These are phyloP conservation scores for Actenoides hombroni DNA, from an alignment of 2,113 vertebrate species.

Conservation along the genomic window DNA sequence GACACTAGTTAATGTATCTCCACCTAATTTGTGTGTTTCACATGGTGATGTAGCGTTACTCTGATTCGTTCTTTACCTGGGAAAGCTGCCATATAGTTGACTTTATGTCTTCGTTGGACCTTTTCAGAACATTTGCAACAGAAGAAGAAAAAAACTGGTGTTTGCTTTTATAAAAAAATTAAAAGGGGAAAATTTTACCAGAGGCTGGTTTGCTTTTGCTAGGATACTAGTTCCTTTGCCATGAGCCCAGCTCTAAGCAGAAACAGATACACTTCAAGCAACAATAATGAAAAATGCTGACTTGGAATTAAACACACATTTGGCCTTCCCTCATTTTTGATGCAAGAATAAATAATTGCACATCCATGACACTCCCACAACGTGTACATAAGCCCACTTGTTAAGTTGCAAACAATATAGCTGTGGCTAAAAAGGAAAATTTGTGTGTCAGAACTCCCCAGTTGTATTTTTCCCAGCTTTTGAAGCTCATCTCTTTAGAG, in stretches of 20 bases:
- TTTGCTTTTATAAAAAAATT: neutral
- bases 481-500: neutral
- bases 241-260: neutral
- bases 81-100: neutral
- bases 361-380: neutral
- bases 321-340: neutral
- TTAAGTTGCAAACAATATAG: neutral
- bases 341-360: neutral
- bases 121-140: neutral
- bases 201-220: neutral
- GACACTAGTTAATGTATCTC: slow-evolving; percentile 22
- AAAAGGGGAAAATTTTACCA: neutral
- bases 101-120: neutral
- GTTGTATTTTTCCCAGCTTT: neutral
- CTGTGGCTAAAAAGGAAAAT: neutral
- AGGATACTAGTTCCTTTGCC: neutral
- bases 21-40: slow-evolving; percentile 32
- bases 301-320: neutral
- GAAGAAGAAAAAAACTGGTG: neutral
- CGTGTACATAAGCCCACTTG: neutral
- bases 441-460: neutral
- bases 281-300: neutral
- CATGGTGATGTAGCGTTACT: neutral
- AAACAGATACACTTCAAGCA: neutral
- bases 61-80: neutral